phyloP scores from a whole-genome alignment of 2,797 vertebrate species.

The Enteromius radiatus region DNA sequence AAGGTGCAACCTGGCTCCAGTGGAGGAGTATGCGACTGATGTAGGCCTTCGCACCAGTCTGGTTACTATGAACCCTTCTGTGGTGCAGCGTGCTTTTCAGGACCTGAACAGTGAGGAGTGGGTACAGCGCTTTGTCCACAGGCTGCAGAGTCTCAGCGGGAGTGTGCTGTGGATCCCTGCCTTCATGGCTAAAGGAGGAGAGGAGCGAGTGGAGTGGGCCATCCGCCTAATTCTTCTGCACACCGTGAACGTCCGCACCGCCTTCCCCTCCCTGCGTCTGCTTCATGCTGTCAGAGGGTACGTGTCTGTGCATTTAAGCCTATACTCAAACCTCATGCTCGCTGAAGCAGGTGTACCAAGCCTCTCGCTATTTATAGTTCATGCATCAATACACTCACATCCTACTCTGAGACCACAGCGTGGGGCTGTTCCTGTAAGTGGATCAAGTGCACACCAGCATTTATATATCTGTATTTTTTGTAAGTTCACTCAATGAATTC shows the following conservation, averaged over 20 bases:
- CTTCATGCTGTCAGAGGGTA: constrained; percentile 96
- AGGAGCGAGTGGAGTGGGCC: constrained; percentile 93
- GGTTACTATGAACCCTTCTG: constrained; percentile 98
- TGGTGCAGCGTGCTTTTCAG: constrained; percentile 94
- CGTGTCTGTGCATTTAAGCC: constrained; percentile 63
- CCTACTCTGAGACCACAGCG: constrained; percentile 8
- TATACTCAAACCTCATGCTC: background rate
- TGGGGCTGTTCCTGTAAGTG: constrained; percentile 15
- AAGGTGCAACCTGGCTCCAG: constrained; percentile 97
- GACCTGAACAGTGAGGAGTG: constrained; percentile 90
- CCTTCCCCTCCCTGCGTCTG: constrained; percentile 93
- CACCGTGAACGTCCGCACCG: constrained; percentile 87
- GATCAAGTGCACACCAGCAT: constrained; percentile 14
- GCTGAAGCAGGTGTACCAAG: constrained; percentile 41
- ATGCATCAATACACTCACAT: constrained; percentile 61
- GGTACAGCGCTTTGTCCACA: constrained; percentile 86
- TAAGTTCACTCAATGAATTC: constrained; percentile 17
- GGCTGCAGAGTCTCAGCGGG: constrained; percentile 86
- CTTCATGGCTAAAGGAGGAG: constrained; percentile 96
- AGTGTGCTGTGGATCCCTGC: constrained; percentile 97
- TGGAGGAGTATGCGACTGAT: constrained; percentile 87
- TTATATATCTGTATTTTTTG: constrained; percentile 25
- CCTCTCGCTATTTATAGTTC: constrained; percentile 67
- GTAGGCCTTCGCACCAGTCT: constrained; percentile 89
- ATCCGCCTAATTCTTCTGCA: constrained; percentile 91